Evolutionary conservation across 1,140 invertebrate genomes (phyloP), one percentile per base, ranked within the genome.

Genomic region (Drosophila parabipectinata): DNA sequence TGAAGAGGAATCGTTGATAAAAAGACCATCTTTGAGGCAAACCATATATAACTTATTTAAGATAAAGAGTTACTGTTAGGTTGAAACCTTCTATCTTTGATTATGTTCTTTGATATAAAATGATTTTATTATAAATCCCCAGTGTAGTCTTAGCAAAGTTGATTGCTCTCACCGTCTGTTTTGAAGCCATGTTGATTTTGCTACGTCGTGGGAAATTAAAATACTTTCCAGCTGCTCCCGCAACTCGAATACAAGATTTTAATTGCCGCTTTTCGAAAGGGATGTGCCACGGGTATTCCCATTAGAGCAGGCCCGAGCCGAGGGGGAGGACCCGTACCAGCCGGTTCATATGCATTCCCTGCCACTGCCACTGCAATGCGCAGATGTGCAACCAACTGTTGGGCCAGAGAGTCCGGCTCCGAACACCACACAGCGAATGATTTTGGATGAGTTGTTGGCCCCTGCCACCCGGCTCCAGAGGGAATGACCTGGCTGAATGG

Each of bases 351-450:
- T 9, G 14, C 5, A 28, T 28, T 28, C 26, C 5, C 26, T 28
- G 15, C 39, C 26, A 12, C 4, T 41, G 37, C 32, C n/a, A 39
- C 45, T 50, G 53, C 59, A 62, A 54, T 56, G 72, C 58, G 62
- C 81, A 74, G 73, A 62, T 85, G 63, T 76, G 63, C 77, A 85
- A 85, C 81, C 81, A 85, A 85, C 81, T 85, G 81, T 85, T 85
- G 81, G 68, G 67, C 64, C 59, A 72, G 57, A 53, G 53, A 52
- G 45, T 28, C 26, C 63, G 18, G 62, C 58, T 14, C 18, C n/a
- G 15, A 60, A 10, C 69, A 7, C 5, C 26, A 28, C 45, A 50
- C 54, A 34, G 58, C 10, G 12, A 37, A 37, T 37, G 34, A 37
- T 37, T 37, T 37, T 53, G 57, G 59, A 37, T 66, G 72, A 64